A percentile compares a stretch with the other conserved stretches of the same genome.
Conservation (phyloP, 2,888 invertebrate species). For the Latheticus oryzae region DNA sequence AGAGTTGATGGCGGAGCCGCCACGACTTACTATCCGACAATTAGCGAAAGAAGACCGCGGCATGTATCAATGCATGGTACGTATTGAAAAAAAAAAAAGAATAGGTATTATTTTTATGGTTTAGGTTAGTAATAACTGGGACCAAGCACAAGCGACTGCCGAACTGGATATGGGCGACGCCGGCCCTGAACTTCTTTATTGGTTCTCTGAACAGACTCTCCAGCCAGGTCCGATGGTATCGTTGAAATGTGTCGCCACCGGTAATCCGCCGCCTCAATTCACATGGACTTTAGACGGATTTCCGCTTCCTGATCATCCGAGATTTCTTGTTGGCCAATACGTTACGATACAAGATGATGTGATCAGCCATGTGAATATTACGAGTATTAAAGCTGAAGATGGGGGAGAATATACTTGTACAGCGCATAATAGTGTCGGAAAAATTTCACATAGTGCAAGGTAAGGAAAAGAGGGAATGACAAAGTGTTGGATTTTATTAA, state of each 20-base stretch:
- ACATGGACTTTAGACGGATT: slow-evolving; percentile 92
- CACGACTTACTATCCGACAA: slow-evolving; percentile 69
- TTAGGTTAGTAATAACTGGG: slow-evolving; percentile 86
- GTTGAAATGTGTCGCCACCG: slow-evolving; percentile 93
- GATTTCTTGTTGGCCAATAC: slow-evolving; percentile 91
- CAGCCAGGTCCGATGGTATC: slow-evolving; percentile 93
- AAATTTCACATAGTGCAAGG: slow-evolving; percentile 83
- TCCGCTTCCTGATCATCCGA: slow-evolving; percentile 71
- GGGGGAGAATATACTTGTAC: slow-evolving; percentile 90
- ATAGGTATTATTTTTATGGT: too few species aligned
- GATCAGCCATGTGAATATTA: slow-evolving; percentile 92
- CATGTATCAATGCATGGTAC: slow-evolving; percentile 92
- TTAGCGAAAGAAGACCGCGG: slow-evolving; percentile 87
- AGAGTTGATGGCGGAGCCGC: slow-evolving; percentile 61
- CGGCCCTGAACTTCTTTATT: slow-evolving; percentile 88
- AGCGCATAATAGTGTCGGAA: slow-evolving; percentile 85
- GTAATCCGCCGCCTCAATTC: slow-evolving; percentile 93
- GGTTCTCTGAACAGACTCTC: slow-evolving; percentile 92
- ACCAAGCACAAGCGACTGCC: slow-evolving; percentile 85
- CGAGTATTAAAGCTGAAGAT: slow-evolving; percentile 87
- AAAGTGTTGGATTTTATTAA: too few species aligned
- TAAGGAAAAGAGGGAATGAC: too few species aligned
- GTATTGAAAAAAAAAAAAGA: too few species aligned
- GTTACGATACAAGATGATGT: slow-evolving; percentile 93
- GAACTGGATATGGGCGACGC: slow-evolving; percentile 88